Conservation (phyloP, 2,888 invertebrate genomes). For the Stenodema calcarata region DNA sequence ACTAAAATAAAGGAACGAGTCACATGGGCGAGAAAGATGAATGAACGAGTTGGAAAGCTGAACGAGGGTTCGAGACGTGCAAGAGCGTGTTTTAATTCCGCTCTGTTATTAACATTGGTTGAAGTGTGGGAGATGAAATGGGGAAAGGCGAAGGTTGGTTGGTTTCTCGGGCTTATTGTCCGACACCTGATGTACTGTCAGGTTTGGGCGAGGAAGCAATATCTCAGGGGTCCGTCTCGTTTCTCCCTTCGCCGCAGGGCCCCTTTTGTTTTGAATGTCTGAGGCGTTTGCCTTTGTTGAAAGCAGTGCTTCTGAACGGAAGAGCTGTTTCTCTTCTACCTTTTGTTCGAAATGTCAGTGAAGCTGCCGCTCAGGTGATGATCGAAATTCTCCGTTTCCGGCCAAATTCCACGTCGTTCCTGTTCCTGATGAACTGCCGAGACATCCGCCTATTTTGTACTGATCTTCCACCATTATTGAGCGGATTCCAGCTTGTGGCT, state of each 20-base stretch:
- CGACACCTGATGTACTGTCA: constrained; percentile 48
- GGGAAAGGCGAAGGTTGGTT: neutral
- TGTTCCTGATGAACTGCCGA: neutral
- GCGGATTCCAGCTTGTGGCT: too few relatives aligned
- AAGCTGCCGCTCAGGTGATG: neutral
- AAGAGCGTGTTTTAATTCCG: constrained; percentile 36
- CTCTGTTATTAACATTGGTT: constrained; percentile 24
- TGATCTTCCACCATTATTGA: too few relatives aligned
- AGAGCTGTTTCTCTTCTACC: neutral
- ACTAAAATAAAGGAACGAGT: neutral
- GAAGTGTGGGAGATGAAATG: neutral
- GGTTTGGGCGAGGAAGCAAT: constrained; percentile 41
- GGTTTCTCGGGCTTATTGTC: constrained; percentile 23
- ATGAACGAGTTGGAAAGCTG: neutral
- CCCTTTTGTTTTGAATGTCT: constrained; percentile 14
- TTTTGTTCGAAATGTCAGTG: neutral
- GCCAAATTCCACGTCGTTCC: neutral
- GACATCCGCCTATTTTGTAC: neutral
- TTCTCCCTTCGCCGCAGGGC: neutral
- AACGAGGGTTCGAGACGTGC: constrained; percentile 14
- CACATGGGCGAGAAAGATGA: constrained; percentile 44
- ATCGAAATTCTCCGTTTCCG: neutral
- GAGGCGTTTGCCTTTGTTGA: constrained; percentile 8
- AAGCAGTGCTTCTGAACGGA: neutral
- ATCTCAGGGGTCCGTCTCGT: constrained; percentile 20